Percentiles rank a stretch among this genome's conserved stretches.
Conservation (phyloP, 2,888 invertebrate genomes). For the Orthonevra nobilis region DNA sequence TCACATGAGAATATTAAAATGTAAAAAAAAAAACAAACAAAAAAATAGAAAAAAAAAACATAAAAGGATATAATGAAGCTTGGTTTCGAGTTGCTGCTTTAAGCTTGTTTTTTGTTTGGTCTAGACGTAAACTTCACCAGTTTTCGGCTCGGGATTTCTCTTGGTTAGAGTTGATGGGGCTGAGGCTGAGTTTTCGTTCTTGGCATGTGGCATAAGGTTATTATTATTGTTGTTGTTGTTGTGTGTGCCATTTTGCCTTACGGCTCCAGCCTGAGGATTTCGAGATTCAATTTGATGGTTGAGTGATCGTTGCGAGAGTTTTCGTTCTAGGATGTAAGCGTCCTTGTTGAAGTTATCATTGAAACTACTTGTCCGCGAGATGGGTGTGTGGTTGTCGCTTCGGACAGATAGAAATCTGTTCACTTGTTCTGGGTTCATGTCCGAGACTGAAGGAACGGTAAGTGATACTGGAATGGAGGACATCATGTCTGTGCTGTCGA, state of each 20-base stretch:
- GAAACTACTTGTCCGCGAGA: slow-evolving; percentile 78
- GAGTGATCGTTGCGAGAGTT: slow-evolving; percentile 74
- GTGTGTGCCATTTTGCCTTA: slow-evolving; percentile 1
- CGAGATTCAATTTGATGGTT: slow-evolving; percentile 55
- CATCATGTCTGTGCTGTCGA: slow-evolving; percentile 74
- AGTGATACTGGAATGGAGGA: slow-evolving; percentile 77
- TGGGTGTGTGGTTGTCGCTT: slow-evolving; percentile 73
- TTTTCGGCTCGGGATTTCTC: slow-evolving; percentile 77
- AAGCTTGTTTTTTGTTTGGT: too few relatives aligned
- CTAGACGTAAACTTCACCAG: slow-evolving; percentile 79
- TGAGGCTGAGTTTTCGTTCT: slow-evolving; percentile 72
- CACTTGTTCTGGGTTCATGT: slow-evolving; percentile 71
- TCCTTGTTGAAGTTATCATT: slow-evolving; percentile 75
- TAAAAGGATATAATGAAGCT: too few relatives aligned
- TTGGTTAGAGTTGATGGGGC: slow-evolving; percentile 79
- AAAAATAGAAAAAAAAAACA: too few relatives aligned
- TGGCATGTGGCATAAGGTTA: slow-evolving; percentile 27
- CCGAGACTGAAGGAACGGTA: slow-evolving; percentile 76
- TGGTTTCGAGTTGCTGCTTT: too few relatives aligned
- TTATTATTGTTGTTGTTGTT: slow-evolving; percentile 8
- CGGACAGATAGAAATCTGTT: slow-evolving; percentile 75
- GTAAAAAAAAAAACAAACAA: slow-evolving; percentile 15
- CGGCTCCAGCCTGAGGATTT: slow-evolving; percentile 45
- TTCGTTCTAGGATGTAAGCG: slow-evolving; percentile 73
- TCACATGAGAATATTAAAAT: slow-evolving; percentile 59